Percentiles rank a stretch among this genome's conserved stretches.
phyloP scores from a whole-genome alignment of 2,888 invertebrate genomes.

The Liopterus haemorrhoidalis region DNA sequence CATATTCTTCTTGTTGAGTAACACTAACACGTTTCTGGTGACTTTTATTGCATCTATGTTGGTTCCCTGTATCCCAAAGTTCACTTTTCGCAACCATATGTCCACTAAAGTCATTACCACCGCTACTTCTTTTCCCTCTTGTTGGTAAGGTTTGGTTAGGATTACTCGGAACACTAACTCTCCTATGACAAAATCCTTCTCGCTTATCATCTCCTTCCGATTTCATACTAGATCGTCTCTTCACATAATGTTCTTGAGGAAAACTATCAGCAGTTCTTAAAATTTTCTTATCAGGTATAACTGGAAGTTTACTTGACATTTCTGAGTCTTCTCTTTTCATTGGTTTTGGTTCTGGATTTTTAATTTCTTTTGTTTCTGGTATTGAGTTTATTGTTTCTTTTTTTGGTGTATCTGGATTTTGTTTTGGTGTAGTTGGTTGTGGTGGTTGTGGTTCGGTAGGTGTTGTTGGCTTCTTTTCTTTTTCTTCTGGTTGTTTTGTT shows the following conservation, averaged over 20 bases:
- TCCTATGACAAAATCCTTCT: constrained; percentile 34
- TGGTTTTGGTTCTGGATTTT: neutral
- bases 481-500: constrained; percentile 11
- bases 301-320: neutral
- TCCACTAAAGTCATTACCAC: constrained; percentile 40
- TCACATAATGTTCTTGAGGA: neutral
- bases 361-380: too few relatives aligned
- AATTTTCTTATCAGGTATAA: neutral
- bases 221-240: constrained; percentile 11
- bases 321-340: neutral
- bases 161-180: constrained; percentile 39
- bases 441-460: neutral
- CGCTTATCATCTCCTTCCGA: too few relatives aligned
- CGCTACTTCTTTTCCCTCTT: constrained; percentile 46
- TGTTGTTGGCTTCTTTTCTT: constrained; percentile 11
- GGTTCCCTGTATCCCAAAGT: constrained; percentile 46
- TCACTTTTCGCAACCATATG: constrained; percentile 47
- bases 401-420: neutral
- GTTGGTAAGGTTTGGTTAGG: neutral
- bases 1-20: constrained; percentile 32
- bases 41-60: constrained; percentile 42
- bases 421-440: neutral
- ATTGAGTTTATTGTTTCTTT: neutral
- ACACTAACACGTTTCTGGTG: constrained; percentile 41
- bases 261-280: neutral